Percentiles rank a stretch among this genome's conserved stretches.
Evolutionary conservation across 2,797 vertebrate genomes (phyloP).

Genomic region (Erethizon dorsatum): DNA sequence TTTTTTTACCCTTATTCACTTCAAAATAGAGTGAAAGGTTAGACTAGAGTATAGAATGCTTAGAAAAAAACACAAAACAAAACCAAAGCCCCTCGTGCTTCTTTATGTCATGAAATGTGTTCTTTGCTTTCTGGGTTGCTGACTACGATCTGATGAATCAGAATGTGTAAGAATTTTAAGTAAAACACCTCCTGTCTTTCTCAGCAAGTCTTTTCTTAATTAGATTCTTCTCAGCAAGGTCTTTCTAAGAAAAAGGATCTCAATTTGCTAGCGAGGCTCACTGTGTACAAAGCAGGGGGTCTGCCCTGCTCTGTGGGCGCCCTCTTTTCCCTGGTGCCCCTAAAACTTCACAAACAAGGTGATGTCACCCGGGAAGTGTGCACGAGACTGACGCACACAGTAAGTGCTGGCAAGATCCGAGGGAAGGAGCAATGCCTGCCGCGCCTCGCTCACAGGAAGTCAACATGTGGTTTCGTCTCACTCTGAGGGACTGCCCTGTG

Average conservation of each 20-base stretch:
- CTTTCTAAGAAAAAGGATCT: slow-evolving; percentile 70
- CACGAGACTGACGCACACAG: slow-evolving; percentile 90
- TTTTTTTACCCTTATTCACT: slow-evolving; percentile 12
- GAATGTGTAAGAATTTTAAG: slow-evolving; percentile 67
- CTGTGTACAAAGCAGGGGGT: slow-evolving; percentile 60
- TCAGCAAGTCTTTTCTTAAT: slow-evolving; percentile 69
- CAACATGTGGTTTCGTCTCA: slow-evolving; percentile 90
- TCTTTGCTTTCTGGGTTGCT: background rate
- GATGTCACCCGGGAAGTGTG: slow-evolving; percentile 85
- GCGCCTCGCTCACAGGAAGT: slow-evolving; percentile 89
- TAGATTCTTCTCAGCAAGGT: slow-evolving; percentile 56
- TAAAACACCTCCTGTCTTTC: slow-evolving; percentile 49
- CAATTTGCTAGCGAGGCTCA: slow-evolving; percentile 56
- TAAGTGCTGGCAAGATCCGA: slow-evolving; percentile 16
- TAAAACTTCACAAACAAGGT: slow-evolving; percentile 86
- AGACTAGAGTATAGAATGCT: background rate
- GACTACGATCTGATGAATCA: slow-evolving; percentile 9
- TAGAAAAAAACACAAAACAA: background rate
- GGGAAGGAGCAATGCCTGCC: background rate
- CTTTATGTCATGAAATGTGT: background rate
- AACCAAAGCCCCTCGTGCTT: background rate
- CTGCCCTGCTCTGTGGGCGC: background rate
- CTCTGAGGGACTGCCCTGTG: slow-evolving; percentile 84
- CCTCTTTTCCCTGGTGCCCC: slow-evolving; percentile 51
- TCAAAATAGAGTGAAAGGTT: slow-evolving; percentile 52